Base-by-base conservation (phyloP, 2,888 invertebrate genomes). In the Coelinius sp. region DNA sequence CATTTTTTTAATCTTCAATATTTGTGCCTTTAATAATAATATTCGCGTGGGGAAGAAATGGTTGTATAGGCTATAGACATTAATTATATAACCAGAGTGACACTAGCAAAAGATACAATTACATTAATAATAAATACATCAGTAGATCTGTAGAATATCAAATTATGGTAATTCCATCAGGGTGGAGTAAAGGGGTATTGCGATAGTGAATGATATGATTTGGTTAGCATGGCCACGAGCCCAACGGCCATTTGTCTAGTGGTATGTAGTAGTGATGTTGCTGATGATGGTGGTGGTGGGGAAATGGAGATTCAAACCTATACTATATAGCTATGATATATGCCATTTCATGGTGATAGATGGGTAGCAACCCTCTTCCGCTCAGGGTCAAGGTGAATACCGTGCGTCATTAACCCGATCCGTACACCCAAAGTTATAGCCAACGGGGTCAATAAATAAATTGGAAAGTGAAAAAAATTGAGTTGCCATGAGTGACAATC, bases 161-260 rank as follows among this genome's bases (percentile, higher is more conserved):
- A 81, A 84, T 85, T 83, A 84, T 81, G 83, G 78, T 84, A 83
- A 84, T 84, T 79, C 71, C 70, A n/a, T n/a, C n/a, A 25, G 53
- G 35, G 10, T 31, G 46, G 14, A 41, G 70, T 14, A 56, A 52
- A 52, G 52, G 12, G 38, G 35, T 31, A 7, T 8, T 25, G 59
- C 75, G n/a, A n/a, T 59, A 73, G 76, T 77, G 80, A 82, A 79
- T 78, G 81, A 82, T 80, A 81, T 81, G 80, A 83, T 83, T 84
- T 76, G 76, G 78, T 31, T 24, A 78, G 71, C 74, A 76, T 75
- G 75, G 73, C 75, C 74, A 75, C 71, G 75, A 73, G 74, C 76
- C 38, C 76, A 67, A n/a, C n/a, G n/a, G 74, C 73, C 77, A 79
- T 81, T 79, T 80, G 74, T 81, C 79, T 76, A 77, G 72, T 74